A percentile compares a stretch with the other conserved stretches of the same genome.
Evolutionary conservation across 2,113 vertebrate genomes (phyloP).

Genomic region (Psittacus erithacus): DNA sequence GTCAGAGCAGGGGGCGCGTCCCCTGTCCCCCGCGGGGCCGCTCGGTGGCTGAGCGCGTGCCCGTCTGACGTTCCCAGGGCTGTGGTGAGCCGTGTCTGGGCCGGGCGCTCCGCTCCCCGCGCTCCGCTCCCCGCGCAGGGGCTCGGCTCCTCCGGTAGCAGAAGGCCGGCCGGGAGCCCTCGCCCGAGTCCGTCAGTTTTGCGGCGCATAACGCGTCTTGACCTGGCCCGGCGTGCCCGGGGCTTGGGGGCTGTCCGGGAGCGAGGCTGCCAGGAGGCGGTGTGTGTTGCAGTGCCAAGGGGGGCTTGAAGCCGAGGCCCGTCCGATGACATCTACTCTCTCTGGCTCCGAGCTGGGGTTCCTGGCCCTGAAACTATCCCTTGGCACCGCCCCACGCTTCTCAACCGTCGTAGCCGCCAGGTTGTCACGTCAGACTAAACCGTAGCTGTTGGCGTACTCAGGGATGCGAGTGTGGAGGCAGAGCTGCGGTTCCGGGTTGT

Average conservation of each 20-base stretch:
- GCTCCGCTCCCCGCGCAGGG: background rate
- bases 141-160: too few relatives aligned
- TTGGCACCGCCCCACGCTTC: too few relatives aligned
- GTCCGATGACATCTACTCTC: background rate
- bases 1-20: too few relatives aligned
- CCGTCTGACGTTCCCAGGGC: background rate
- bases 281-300: too few relatives aligned
- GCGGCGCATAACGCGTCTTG: too few relatives aligned
- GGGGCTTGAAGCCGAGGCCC: background rate
- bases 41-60: background rate
- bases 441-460: accelerated
- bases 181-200: background rate
- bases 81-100: background rate
- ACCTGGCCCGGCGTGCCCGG: background rate
- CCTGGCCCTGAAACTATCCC: background rate
- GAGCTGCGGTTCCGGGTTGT: background rate
- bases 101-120: too few relatives aligned
- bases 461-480: background rate
- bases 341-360: accelerated
- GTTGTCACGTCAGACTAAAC: accelerated
- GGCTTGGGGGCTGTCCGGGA: background rate
- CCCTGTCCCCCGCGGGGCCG: background rate
- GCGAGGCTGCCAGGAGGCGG: background rate
- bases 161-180: background rate
- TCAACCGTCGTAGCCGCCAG: background rate